phyloP scores from a whole-genome alignment of 2,888 invertebrate genomes.

The Lymantria monacha region DNA sequence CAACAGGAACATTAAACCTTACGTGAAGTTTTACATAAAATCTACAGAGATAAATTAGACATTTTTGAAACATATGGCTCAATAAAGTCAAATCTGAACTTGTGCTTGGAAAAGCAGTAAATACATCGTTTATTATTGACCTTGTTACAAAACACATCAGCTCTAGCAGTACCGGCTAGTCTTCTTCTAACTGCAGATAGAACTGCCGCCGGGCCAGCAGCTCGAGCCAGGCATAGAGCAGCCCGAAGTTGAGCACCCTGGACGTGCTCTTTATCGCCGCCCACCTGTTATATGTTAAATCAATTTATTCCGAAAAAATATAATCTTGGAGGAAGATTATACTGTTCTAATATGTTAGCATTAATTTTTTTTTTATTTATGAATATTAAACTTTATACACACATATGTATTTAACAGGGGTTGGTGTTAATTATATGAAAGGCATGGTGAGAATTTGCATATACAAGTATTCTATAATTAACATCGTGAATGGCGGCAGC shows the following conservation, averaged over 20 bases:
- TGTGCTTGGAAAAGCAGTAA: background rate
- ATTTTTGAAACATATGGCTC: too few relatives aligned
- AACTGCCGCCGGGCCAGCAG: conserved; percentile 87
- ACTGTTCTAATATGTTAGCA: background rate
- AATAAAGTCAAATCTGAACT: too few relatives aligned
- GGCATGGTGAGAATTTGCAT: too few relatives aligned
- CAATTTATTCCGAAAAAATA: background rate
- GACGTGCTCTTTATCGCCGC: conserved; percentile 55
- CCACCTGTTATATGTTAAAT: conserved; percentile 41
- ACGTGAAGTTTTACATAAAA: background rate
- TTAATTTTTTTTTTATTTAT: too few relatives aligned
- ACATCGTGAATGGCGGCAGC: too few relatives aligned
- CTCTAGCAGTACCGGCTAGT: conserved; percentile 79
- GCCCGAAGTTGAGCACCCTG: conserved; percentile 64
- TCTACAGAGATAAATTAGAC: too few relatives aligned
- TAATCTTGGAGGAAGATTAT: background rate
- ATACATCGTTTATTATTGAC: conserved; percentile 28
- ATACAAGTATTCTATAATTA: too few relatives aligned
- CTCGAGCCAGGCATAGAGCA: conserved; percentile 86
- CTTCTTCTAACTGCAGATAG: conserved; percentile 84
- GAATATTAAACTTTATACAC: too few relatives aligned
- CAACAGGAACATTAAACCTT: too few relatives aligned
- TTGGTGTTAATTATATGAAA: too few relatives aligned
- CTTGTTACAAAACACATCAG: conserved; percentile 78
- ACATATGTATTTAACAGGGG: too few relatives aligned